Conservation (phyloP, 2,797 vertebrate species). For the Limnodromus scolopaceus region DNA sequence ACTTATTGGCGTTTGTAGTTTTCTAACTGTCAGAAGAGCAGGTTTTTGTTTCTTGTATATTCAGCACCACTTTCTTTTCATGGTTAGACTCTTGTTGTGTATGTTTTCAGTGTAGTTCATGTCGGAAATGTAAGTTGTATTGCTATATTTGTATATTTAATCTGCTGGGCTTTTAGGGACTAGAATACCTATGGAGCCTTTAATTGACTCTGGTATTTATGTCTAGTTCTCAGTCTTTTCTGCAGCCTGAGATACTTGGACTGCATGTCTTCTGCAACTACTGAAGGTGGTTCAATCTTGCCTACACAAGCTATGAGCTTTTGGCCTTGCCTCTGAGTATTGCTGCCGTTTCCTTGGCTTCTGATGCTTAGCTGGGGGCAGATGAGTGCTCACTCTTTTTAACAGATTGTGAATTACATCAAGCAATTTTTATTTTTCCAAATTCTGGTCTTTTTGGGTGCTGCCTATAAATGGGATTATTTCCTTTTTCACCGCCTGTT, state of each 20-base stretch:
- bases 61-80: neutral
- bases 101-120: neutral
- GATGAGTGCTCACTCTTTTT: neutral
- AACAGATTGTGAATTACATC: neutral
- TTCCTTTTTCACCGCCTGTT: constrained; percentile 11
- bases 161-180: constrained; percentile 29
- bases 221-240: constrained; percentile 18
- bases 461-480: constrained; percentile 7
- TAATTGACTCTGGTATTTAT: neutral
- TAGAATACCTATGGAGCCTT: constrained; percentile 25
- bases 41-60: neutral
- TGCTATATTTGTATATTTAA: constrained; percentile 27
- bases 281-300: constrained; percentile 35
- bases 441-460: neutral
- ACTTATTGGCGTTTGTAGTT: neutral
- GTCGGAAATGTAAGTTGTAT: constrained; percentile 1
- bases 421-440: neutral
- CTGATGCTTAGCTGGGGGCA: constrained; percentile 37
- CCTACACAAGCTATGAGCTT: constrained; percentile 6
- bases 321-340: constrained; percentile 22
- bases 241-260: constrained; percentile 27
- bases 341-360: constrained; percentile 21
- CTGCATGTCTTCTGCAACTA: constrained; percentile 35
- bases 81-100: neutral
- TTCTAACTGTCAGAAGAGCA: neutral